Base-by-base conservation (phyloP, 2,113 vertebrate genomes). In the Glaucidium brasilianum region DNA sequence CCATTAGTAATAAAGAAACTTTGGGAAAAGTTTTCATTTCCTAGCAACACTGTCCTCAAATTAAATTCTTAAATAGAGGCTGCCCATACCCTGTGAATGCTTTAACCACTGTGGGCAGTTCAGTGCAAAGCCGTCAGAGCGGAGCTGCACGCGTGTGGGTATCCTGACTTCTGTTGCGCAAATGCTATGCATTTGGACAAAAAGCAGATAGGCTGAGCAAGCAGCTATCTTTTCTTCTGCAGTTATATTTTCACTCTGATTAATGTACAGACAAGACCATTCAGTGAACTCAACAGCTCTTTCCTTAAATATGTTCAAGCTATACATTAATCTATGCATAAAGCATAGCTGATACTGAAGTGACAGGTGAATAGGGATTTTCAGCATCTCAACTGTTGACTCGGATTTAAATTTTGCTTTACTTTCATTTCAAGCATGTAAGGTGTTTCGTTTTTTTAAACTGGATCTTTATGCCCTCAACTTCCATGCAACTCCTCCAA, bases 121-220 rank as follows among this genome's bases (percentile, higher is more conserved):
- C 32, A 81, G 69, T 15, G 15, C 62, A 85, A 78, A 90, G 55
- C 34, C 34, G 68, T 68, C 62, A 41, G 41, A 37, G 56, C 9
- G 7, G 37, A 80, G 63, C 17, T 50, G 81, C 55, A 35, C 0
- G 0, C 1, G 1, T 2, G 17, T 13, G 30, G 2, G 0, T 22
- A 45, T 34, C 74, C 39, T 47, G 45, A 14, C 35, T 78, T 58
- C 1, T 5, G 2, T 0, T 45, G 39, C 4, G 0, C 12, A 58
- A 74, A 32, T 30, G 72, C 59, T 12, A 2, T 66, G 32, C 69
- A 43, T 60, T 26, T 92, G 49, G 21, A 30, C n/a, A 47, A 66
- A 68, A 14, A 56, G 21, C 17, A 90, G 43, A 22, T 19, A 78
- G 4, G n/a, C 29, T 72, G 9, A 88, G 18, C 13, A 68, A 93